Conservation (phyloP, 2,888 invertebrate genomes). For the Allolobophora icterica region DNA sequence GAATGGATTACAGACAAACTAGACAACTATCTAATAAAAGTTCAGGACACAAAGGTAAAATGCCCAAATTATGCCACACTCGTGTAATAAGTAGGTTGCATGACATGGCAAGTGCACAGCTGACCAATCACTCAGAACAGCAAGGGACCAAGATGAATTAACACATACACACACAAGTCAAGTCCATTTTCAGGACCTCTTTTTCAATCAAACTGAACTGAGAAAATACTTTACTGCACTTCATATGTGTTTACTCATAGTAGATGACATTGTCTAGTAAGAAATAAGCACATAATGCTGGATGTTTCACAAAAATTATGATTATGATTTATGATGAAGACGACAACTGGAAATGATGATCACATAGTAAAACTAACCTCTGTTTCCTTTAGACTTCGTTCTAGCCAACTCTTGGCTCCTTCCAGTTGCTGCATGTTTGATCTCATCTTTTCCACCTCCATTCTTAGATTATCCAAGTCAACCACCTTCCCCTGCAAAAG, state of each 20-base stretch:
- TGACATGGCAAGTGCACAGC: background rate
- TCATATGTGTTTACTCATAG: no score
- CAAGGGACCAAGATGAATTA: background rate
- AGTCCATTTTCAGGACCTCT: background rate
- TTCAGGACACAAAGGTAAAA: background rate
- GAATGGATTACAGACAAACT: background rate
- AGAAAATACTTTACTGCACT: no score
- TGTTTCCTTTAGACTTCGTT: constrained; percentile 59
- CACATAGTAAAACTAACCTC: constrained; percentile 49
- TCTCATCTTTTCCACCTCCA: constrained; percentile 53
- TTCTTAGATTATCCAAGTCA: constrained; percentile 41
- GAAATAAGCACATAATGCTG: no score
- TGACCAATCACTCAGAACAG: background rate
- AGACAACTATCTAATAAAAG: background rate
- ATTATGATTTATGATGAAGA: background rate
- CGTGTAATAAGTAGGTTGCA: background rate
- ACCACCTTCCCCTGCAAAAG: constrained; percentile 50
- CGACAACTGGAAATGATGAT: background rate
- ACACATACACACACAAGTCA: background rate
- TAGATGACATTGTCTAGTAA: no score
- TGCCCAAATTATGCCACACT: background rate
- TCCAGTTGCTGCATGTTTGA: constrained; percentile 50
- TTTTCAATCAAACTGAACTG: background rate
- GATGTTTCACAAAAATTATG: no score
- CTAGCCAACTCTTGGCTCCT: constrained; percentile 56